phyloP scores from a whole-genome alignment of 2,113 vertebrate species.

The Prionailurus bengalensis region DNA sequence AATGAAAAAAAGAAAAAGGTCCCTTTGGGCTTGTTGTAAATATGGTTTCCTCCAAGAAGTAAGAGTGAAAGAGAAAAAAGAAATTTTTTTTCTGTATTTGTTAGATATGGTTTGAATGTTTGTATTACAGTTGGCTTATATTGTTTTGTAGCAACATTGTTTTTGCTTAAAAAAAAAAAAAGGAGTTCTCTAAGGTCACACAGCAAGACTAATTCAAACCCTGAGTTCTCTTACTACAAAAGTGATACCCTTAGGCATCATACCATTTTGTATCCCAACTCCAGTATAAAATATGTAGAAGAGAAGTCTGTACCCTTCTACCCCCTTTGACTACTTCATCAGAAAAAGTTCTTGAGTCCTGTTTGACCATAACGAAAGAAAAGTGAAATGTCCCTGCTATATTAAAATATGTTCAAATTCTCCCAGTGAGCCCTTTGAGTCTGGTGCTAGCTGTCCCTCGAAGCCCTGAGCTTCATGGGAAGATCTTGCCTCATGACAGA shows the following conservation, averaged over 20 bases:
- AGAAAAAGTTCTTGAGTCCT: neutral
- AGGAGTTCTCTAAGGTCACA: neutral
- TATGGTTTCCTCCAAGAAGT: neutral
- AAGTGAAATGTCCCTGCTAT: neutral
- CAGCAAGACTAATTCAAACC: neutral
- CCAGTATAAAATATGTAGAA: neutral
- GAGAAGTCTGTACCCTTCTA: neutral
- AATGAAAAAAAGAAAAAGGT: neutral
- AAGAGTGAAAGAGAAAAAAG: neutral
- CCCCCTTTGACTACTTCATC: neutral
- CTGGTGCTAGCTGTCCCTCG: rapidly evolving
- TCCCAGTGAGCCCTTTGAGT: neutral
- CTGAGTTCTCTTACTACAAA: neutral
- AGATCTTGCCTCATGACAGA: neutral
- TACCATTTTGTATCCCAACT: neutral
- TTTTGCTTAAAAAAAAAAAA: neutral
- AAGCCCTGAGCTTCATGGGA: neutral
- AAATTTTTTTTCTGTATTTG: neutral
- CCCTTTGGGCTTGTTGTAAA: neutral
- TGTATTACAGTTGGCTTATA: neutral
- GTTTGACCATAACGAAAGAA: neutral
- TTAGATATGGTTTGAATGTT: neutral
- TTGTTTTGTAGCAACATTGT: constrained; percentile 18
- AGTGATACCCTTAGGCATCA: neutral
- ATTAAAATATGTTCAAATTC: neutral